A percentile compares a stretch with the other conserved stretches of the same genome.
Conservation (phyloP, 2,113 vertebrate species). For the Oceanodroma tethys region DNA sequence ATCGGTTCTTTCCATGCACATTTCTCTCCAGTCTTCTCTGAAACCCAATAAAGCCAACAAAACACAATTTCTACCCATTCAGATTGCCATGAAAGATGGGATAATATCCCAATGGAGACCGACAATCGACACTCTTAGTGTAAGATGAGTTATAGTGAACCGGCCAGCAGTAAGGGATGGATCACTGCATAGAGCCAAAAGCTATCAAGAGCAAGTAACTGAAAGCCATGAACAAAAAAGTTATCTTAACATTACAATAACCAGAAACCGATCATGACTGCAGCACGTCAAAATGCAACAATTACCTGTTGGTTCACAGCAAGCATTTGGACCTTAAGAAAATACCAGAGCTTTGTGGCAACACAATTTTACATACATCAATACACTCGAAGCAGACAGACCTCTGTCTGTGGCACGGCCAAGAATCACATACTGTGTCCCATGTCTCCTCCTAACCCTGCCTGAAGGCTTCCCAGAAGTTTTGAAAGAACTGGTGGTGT, state of each 20-base stretch:
- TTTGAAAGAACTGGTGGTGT: not conserved
- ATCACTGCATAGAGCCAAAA: not conserved
- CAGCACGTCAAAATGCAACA: not conserved
- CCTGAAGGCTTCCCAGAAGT: not conserved
- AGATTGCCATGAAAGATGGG: not conserved
- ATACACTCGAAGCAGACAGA: not conserved
- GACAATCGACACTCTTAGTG: not conserved
- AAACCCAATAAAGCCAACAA: not conserved
- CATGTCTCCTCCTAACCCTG: not conserved
- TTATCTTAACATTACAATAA: not conserved
- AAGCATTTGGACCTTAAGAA: not conserved
- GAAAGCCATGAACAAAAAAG: not conserved
- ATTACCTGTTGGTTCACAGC: not conserved
- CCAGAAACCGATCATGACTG: not conserved
- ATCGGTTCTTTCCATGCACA: not conserved
- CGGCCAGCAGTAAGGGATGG: not conserved
- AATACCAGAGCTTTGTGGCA: not conserved
- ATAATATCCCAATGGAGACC: not conserved
- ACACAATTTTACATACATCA: fast-evolving
- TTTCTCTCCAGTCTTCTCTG: not conserved
- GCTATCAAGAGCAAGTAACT: not conserved
- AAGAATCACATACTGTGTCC: fast-evolving
- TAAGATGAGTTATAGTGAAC: not conserved
- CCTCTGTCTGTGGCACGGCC: fast-evolving
- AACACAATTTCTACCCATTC: not conserved